Base-by-base conservation (phyloP, 1,140 invertebrate genomes). In the Melipona quadrifasciata region DNA sequence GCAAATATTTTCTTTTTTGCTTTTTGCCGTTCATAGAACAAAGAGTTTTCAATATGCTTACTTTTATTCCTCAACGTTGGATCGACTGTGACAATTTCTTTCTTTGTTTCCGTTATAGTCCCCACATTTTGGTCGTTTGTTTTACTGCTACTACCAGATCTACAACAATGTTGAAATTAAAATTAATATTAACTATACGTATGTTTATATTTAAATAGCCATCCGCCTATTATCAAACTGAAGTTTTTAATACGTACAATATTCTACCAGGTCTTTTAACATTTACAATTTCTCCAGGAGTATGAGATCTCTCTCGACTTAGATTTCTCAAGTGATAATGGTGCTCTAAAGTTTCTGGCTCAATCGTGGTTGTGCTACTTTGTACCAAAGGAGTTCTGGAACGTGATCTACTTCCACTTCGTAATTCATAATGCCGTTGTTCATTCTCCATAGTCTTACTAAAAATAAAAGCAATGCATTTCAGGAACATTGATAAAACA, bases 361-460 rank as follows among this genome's bases (percentile, higher is more conserved):
- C 92, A 11, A 67, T 74, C 5, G 89, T 70, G 4, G 71, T 47
- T 8, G 39, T 75, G 73, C 73, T 88, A 65, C 39, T 92, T 27
- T 88, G 81, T 31, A 93, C 77, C 88, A 93, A 91, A 3, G 94
- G 94, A 55, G 94, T 95, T 71, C 92, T 91, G 11, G 94, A 95
- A 55, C 94, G 90, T 39, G 94, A 94, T 84, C 94, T 91, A 76
- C 94, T 95, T 51, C 93, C 90, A 78, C 91, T 94, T 77, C 94
- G 87, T 80, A 95, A 79, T 68, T 94, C 94, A 82, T 95, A 94
- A 65, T 91, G 88, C 85, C 92, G 93, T 61, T 91, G 92, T 39
- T 93, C 93, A 55, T 75, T 87, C 53, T 94, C 93, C 94, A 94
- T 95, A 53, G 39, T 91, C 34, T 91, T 92, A n/a, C 4, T 16